Conservation (phyloP, 1,140 invertebrate genomes). For the Heliconius himera region DNA sequence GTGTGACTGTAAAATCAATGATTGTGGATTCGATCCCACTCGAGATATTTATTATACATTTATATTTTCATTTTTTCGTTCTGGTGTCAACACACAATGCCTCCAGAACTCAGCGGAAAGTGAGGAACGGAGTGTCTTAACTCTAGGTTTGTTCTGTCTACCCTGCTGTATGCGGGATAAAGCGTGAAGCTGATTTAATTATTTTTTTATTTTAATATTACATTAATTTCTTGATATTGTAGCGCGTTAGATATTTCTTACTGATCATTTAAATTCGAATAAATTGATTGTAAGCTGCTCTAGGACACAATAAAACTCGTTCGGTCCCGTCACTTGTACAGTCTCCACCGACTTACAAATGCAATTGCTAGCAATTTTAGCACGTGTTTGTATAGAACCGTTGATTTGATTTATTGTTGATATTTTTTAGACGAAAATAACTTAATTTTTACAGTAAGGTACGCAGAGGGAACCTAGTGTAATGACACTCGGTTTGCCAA, state of each 20-base stretch:
- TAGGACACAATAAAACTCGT: constrained; percentile 12
- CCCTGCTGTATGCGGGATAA: too few species aligned
- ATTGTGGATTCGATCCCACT: background rate
- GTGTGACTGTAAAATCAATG: background rate
- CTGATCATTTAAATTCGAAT: background rate
- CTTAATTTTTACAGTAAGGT: too few species aligned
- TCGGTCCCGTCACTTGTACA: constrained; percentile 2
- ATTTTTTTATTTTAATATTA: background rate
- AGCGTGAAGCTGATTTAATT: too few species aligned
- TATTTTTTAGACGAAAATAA: background rate
- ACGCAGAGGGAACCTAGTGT: too few species aligned
- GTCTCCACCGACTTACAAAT: background rate
- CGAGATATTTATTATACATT: too few species aligned
- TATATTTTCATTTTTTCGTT: too few species aligned
- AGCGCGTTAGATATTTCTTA: background rate
- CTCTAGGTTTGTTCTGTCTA: too few species aligned
- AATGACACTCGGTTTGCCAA: too few species aligned
- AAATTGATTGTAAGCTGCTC: constrained; percentile 7
- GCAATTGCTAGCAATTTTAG: background rate
- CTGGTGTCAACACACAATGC: too few species aligned
- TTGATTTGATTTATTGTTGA: background rate
- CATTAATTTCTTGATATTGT: background rate
- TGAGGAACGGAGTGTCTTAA: too few species aligned
- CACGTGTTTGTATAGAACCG: background rate
- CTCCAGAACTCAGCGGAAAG: too few species aligned